These are phyloP conservation scores for Myiagra hebetior DNA, from an alignment of 2,113 vertebrate genomes.

Conservation along the genomic window DNA sequence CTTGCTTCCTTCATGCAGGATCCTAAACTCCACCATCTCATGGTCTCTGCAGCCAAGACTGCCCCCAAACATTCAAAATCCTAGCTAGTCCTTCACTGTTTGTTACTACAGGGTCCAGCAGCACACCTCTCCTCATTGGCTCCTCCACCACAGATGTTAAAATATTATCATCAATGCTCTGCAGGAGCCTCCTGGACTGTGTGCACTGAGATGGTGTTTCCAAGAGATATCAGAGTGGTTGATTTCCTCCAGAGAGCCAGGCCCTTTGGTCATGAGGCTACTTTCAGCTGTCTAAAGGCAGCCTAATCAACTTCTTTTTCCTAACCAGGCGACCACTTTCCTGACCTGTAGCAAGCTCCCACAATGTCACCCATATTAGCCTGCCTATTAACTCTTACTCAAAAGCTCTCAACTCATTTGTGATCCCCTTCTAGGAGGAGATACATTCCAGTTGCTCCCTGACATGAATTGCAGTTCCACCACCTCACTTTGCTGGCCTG, in stretches of 20 bases:
- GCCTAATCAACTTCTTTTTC: not conserved
- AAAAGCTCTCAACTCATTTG: rapidly evolving
- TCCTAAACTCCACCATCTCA: not conserved
- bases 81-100: not conserved
- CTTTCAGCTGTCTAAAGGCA: not conserved
- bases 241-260: not conserved
- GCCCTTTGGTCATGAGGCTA: not conserved
- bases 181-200: not conserved
- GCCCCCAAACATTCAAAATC: not conserved
- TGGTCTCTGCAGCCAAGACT: not conserved
- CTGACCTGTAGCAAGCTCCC: not conserved
- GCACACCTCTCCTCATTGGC: not conserved
- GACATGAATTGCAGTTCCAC: not conserved
- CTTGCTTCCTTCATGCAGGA: not conserved
- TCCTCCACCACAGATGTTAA: not conserved
- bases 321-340: not conserved
- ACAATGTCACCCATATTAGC: not conserved
- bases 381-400: not conserved
- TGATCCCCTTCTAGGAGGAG: not conserved
- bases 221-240: not conserved
- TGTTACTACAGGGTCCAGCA: not conserved
- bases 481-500: not conserved
- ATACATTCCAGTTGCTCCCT: not conserved
- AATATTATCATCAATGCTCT: not conserved
- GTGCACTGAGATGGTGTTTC: not conserved